Base-by-base conservation (phyloP, 2,888 invertebrate genomes). In the Prosapia bicincta region DNA sequence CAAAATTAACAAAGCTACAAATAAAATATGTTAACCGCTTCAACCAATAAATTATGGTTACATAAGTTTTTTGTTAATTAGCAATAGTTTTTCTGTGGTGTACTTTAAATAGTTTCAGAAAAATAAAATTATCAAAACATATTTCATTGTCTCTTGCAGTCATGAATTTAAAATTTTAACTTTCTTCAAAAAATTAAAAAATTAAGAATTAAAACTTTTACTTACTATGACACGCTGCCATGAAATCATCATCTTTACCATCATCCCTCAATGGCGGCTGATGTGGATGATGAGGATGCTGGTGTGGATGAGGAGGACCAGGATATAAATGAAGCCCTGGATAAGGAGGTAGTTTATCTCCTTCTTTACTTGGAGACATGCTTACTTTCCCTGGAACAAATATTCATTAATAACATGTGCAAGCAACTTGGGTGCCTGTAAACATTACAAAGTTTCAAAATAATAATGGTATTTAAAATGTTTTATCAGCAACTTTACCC, bases 201-300 rank as follows among this genome's bases (percentile, higher is more conserved):
- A n/a, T n/a, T n/a, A n/a, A n/a, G n/a, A n/a, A n/a, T n/a, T n/a
- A 38, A 13, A 38, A 9, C 38, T 38, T 13, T 38, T 73, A 86
- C 88, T 86, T 83, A 88, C 88, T 85, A 81, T 89, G 89, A 81
- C 89, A 88, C 1, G 88, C 87, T 20, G 89, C 86, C 79, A 91
- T 87, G 80, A 89, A 90, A 80, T 91, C 91, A n/a, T n/a, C n/a
- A 66, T 88, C 86, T 68, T 90, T 89, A 82, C 88, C 88, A 26
- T 81, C 79, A 70, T 85, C 85, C 78, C 83, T 86, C 82, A 82
- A 83, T 26, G 69, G 43, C 10, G 72, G 67, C 7, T 71, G 71
- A 2, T 54, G 65, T 5, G 65, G 71, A 79, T 84, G 81, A 82
- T 84, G 85, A 76, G 82, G 83, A 70, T 77, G 79, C 77, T 83